Evolutionary conservation across 2,888 invertebrate genomes (phyloP).

Genomic region (Epinotia demarniana): DNA sequence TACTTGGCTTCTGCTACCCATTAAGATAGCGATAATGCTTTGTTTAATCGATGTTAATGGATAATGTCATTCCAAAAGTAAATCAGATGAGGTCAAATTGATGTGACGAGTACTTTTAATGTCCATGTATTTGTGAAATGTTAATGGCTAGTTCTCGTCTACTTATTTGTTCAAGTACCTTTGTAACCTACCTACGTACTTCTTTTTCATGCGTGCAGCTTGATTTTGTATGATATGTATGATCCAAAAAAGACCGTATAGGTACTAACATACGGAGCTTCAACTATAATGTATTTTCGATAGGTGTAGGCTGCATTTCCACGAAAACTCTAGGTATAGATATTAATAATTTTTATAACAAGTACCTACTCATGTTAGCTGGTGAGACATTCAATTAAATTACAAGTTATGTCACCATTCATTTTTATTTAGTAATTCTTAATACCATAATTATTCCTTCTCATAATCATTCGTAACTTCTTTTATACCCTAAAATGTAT

Average conservation of each 20-base stretch:
- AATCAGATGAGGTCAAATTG: conserved; percentile 20
- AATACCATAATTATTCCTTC: not conserved
- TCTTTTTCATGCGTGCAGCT: not conserved
- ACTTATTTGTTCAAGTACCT: not conserved
- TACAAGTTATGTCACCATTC: not conserved
- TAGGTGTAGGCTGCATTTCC: too few relatives aligned
- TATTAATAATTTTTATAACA: not conserved
- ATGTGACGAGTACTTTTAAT: conserved; percentile 11
- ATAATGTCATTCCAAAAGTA: conserved; percentile 7
- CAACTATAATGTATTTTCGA: not conserved
- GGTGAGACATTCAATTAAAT: not conserved
- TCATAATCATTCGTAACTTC: not conserved
- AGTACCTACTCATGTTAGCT: not conserved
- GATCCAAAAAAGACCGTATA: not conserved
- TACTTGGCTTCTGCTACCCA: conserved; percentile 18
- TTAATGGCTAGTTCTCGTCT: not conserved
- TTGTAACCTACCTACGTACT: too few relatives aligned
- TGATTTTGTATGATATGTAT: not conserved
- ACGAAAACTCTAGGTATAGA: too few relatives aligned
- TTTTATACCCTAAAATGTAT: too few relatives aligned
- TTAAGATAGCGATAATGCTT: conserved; percentile 29
- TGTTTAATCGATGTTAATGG: conserved; percentile 26
- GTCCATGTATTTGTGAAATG: not conserved
- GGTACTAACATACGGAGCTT: not conserved
- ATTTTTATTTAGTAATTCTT: not conserved